These are phyloP conservation scores for Tipula lateralis DNA, from an alignment of 2,888 invertebrate genomes.

Conservation along the genomic window DNA sequence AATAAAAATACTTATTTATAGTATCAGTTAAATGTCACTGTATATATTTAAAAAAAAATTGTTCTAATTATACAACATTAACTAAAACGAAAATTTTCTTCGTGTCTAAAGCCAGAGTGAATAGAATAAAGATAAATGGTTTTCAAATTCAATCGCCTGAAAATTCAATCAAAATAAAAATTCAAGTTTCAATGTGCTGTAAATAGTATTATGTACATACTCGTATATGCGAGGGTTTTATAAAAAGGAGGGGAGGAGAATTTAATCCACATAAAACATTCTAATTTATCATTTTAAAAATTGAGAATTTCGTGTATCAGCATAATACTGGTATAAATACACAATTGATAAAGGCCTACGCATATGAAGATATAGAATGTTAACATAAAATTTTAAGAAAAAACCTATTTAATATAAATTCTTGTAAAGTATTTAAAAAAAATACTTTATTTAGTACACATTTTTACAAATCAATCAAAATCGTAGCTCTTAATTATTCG, in stretches of 20 bases:
- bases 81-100: not conserved
- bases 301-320: no score
- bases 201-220: not conserved
- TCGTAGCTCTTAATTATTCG: no score
- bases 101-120: not conserved
- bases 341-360: no score
- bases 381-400: no score
- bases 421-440: no score
- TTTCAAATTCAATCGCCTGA: not conserved
- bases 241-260: not conserved
- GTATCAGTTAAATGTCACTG: not conserved
- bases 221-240: not conserved
- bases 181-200: not conserved
- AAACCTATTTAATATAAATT: no score
- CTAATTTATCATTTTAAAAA: not conserved
- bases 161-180: not conserved
- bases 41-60: not conserved
- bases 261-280: not conserved
- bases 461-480: no score
- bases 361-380: no score
- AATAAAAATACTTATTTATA: not conserved
- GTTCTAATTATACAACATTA: not conserved
- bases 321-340: no score
- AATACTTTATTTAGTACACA: no score
- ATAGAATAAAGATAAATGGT: not conserved